Base-by-base conservation (phyloP, 2,113 vertebrate species). In the Chrysochloris asiatica region DNA sequence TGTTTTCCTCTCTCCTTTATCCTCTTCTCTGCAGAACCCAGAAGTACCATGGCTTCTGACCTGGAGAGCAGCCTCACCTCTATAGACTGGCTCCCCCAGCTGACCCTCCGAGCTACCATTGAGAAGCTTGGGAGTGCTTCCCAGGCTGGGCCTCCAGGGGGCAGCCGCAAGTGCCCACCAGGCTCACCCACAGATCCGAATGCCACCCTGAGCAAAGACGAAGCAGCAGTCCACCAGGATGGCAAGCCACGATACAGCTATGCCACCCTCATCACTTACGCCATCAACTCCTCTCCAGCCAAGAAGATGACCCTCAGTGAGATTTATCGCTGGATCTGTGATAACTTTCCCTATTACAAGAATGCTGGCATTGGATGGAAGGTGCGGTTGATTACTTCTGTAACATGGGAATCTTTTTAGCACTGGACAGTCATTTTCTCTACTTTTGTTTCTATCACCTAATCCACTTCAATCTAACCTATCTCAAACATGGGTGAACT, bases 321-420 rank as follows among this genome's bases (percentile, higher is more conserved):
- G 97, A 99, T 99, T 93, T 99, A 99, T 97, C 99, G 98, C 92
- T 99, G 99, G 99, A 99, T 99, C 97, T 99, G 99, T 36, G 98
- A 99, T 93, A 98, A 98, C 33, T 99, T 99, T 92, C 99, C 99
- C 6, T 99, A 99, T 93, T 99, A 99, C 95, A 98, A 98, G 97
- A 98, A 99, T 61, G 98, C 98, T 7, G 99, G 99, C 84, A 98
- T 99, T 28, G 99, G 99, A 45, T 99, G 99, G 99, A 99, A 99
- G 98, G 99, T 99, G 93, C 94, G 92, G 8, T 54, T 22, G 22
- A 10, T 26, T 38, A 43, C 38, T 14, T 86, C 48, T 33, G 1
- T 28, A 21, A 33, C 56, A 33, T 48, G 76, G 8, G 22, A n/a
- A 72, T 6, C 22, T 43, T 24, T 77, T 80, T 41, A 65, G 52